Evolutionary conservation across 35 echinoderm and acorn worm species (phyloP).

Genomic region (Heliocidaris tuberculata): DNA sequence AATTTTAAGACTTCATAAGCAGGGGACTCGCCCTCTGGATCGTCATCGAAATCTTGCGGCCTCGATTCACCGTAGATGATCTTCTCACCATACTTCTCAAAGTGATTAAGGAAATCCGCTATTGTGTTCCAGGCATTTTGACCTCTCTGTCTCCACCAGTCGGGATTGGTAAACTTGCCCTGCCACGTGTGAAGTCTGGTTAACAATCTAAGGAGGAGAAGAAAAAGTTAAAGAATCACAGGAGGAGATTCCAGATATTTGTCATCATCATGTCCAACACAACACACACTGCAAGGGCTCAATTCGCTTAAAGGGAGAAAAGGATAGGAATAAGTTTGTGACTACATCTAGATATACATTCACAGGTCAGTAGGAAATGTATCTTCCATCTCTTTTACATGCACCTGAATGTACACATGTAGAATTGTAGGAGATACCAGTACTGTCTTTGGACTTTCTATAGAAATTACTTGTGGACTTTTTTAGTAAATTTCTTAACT

Average conservation of each 20-base stretch:
- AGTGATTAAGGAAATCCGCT: background rate
- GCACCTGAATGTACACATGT: too few relatives aligned
- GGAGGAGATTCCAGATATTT: too few relatives aligned
- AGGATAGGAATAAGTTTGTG: background rate
- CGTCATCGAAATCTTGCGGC: constrained; percentile 16
- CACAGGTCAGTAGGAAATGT: too few relatives aligned
- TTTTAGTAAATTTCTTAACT: too few relatives aligned
- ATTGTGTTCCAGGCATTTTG: constrained; percentile 34
- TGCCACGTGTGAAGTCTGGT: background rate
- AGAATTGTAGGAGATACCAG: too few relatives aligned
- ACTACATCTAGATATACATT: too few relatives aligned
- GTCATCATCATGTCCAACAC: too few relatives aligned
- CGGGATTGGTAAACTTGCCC: constrained; percentile 20
- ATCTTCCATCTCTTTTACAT: too few relatives aligned
- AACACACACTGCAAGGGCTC: too few relatives aligned
- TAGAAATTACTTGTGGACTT: too few relatives aligned
- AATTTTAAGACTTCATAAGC: constrained; percentile 58
- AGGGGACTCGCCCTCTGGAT: constrained; percentile 54
- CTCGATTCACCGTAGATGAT: background rate
- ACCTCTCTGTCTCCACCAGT: constrained; percentile 25
- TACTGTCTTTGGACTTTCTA: too few relatives aligned
- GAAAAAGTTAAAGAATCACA: too few relatives aligned
- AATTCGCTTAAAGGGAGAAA: background rate
- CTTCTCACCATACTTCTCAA: constrained; percentile 33
- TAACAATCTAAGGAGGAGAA: background rate